A percentile compares a stretch with the other conserved stretches of the same genome.
These are phyloP conservation scores for Pheosia tremula DNA, from an alignment of 2,888 invertebrate species.

Conservation along the genomic window DNA sequence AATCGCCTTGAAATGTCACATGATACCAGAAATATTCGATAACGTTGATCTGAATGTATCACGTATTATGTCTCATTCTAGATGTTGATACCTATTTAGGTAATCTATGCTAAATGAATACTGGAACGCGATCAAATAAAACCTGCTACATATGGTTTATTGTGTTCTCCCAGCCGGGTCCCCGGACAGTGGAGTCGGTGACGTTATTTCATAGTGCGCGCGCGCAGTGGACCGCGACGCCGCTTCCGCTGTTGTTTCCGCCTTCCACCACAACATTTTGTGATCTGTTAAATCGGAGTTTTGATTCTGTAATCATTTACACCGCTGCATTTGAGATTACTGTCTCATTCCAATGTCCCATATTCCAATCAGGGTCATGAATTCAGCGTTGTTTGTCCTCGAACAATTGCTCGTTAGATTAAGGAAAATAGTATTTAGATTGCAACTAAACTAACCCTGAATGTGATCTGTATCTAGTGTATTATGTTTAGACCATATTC, in stretches of 20 bases:
- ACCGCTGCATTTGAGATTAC: slow-evolving; percentile 13
- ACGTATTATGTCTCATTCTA: slow-evolving; percentile 38
- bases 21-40: slow-evolving; percentile 51
- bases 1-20: slow-evolving; percentile 57
- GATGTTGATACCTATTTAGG: slow-evolving; percentile 19
- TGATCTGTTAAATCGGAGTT: slow-evolving; percentile 68
- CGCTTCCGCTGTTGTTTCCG: slow-evolving; percentile 79
- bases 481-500: slow-evolving; percentile 9
- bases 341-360: background rate
- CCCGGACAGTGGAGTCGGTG: slow-evolving; percentile 62
- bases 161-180: slow-evolving; percentile 46
- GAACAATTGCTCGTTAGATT: slow-evolving; percentile 18
- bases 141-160: slow-evolving; percentile 30
- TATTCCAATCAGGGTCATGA: slow-evolving; percentile 24
- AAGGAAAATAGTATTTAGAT: background rate
- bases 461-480: slow-evolving; percentile 35
- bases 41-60: slow-evolving; percentile 46
- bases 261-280: slow-evolving; percentile 73
- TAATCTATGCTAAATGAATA: slow-evolving; percentile 21
- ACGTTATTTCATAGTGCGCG: slow-evolving; percentile 72
- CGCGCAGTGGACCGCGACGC: slow-evolving; percentile 73
- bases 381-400: slow-evolving; percentile 24
- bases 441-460: slow-evolving; percentile 7
- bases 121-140: slow-evolving; percentile 25
- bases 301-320: slow-evolving; percentile 57